Percentiles rank a stretch among this genome's conserved stretches.
Conservation (phyloP, 2,797 vertebrate genomes). For the Sphaeramia orbicularis region DNA sequence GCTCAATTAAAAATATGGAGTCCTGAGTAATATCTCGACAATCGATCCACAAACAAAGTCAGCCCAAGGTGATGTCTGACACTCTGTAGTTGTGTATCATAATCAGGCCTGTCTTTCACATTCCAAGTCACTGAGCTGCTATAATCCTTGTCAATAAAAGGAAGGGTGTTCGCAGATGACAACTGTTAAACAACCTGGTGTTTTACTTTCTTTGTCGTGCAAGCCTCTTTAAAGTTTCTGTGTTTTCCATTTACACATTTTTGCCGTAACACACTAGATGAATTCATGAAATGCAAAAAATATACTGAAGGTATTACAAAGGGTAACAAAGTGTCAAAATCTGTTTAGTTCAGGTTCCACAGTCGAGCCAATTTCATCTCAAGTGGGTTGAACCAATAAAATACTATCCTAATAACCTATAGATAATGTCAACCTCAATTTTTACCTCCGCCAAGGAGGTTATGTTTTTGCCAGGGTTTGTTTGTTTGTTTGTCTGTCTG, state of each 20-base stretch:
- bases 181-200: constrained; percentile 8
- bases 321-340: too few relatives aligned
- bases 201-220: neutral
- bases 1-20: constrained; percentile 85
- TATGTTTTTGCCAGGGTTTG: too few relatives aligned
- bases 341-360: too few relatives aligned
- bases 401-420: too few relatives aligned
- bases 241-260: neutral
- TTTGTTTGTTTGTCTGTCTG: too few relatives aligned
- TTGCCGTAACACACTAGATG: too few relatives aligned
- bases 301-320: too few relatives aligned
- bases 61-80: constrained; percentile 78
- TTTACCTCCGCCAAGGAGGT: too few relatives aligned
- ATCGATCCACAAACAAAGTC: constrained; percentile 85
- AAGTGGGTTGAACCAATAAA: too few relatives aligned
- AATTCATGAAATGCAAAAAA: too few relatives aligned
- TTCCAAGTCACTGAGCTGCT: constrained; percentile 32
- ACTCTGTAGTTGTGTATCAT: constrained; percentile 60
- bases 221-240: constrained; percentile 8
- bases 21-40: constrained; percentile 63
- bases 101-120: constrained; percentile 40
- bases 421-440: too few relatives aligned
- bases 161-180: neutral
- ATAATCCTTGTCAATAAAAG: constrained; percentile 34
- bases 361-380: too few relatives aligned